A percentile compares a stretch with the other conserved stretches of the same genome.
phyloP scores from a whole-genome alignment of 2,113 vertebrate genomes.

The Salvator merianae region DNA sequence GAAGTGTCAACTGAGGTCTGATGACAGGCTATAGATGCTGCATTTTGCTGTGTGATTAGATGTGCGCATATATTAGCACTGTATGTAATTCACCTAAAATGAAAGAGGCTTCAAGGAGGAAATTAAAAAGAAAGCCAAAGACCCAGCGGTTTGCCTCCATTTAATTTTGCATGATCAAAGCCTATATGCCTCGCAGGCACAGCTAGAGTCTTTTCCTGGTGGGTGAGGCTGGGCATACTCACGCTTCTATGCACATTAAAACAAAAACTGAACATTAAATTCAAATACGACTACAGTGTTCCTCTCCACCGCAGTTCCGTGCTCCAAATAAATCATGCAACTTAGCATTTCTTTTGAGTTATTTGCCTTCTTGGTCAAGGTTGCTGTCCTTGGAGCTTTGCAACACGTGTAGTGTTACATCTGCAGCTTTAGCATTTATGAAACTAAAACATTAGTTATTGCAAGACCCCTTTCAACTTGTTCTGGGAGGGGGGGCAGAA shows the following conservation, averaged over 20 bases:
- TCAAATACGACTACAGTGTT: too few species aligned
- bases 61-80: neutral
- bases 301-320: neutral
- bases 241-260: neutral
- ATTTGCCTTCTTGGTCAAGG: neutral
- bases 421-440: neutral
- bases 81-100: neutral
- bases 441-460: too few species aligned
- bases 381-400: neutral
- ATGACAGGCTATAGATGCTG: neutral
- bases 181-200: neutral
- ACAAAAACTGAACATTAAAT: neutral
- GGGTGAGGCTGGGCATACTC: neutral
- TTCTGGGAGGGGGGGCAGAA: too few species aligned
- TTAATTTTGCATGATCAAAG: conserved; percentile 6
- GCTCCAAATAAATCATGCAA: neutral
- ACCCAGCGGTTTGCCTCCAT: neutral
- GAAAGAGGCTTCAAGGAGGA: conserved; percentile 18
- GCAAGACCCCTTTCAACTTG: neutral
- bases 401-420: neutral
- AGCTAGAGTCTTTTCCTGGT: neutral
- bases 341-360: neutral
- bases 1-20: neutral
- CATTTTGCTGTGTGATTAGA: fast-evolving
- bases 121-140: neutral